Conservation (phyloP, 2,888 invertebrate species). For the Apamea epomidion region DNA sequence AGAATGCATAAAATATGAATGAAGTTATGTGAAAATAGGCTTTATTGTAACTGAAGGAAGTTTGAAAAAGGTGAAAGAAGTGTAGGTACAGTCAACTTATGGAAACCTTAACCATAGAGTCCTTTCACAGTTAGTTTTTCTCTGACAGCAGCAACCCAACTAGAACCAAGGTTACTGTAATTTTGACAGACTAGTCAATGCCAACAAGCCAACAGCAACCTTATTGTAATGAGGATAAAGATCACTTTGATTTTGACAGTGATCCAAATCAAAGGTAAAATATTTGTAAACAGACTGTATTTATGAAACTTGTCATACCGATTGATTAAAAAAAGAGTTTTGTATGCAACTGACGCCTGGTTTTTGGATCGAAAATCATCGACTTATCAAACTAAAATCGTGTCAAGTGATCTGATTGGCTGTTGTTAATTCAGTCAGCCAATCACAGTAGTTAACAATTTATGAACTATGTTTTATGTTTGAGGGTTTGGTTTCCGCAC, state of each 20-base stretch:
- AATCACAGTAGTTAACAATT: background rate
- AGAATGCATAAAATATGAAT: background rate
- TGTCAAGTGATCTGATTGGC: background rate
- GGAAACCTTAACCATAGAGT: background rate
- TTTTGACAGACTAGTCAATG: too few species aligned
- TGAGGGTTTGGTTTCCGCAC: too few species aligned
- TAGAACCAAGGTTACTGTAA: too few species aligned
- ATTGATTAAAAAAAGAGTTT: background rate
- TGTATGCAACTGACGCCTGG: background rate
- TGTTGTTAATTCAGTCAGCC: background rate
- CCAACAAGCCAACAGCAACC: too few species aligned
- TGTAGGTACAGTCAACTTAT: background rate
- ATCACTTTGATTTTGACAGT: too few species aligned
- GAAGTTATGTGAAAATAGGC: background rate
- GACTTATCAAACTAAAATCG: background rate
- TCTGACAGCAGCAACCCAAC: too few species aligned
- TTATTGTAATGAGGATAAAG: too few species aligned
- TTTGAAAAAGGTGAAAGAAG: background rate
- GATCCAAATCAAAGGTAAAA: too few species aligned
- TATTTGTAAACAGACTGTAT: background rate
- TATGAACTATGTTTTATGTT: too few species aligned
- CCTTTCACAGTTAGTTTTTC: background rate
- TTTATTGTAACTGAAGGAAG: slow-evolving; percentile 3
- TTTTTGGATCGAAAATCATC: background rate
- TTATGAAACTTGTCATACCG: background rate